A percentile compares a stretch with the other conserved stretches of the same genome.
Conservation (phyloP, 2,888 invertebrate species). For the Watsonalla cultraria region DNA sequence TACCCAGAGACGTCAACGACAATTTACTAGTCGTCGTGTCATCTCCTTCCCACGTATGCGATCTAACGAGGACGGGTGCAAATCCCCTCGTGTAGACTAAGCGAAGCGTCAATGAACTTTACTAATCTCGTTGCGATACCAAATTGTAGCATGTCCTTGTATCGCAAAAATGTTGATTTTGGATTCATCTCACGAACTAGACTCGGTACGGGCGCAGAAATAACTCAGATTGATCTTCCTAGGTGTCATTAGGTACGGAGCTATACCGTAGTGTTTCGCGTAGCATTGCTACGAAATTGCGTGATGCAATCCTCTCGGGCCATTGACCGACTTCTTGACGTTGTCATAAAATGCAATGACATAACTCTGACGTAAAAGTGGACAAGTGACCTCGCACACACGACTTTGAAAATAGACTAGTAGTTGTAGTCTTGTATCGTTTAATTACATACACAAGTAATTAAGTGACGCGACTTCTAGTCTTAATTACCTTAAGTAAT, state of each 20-base stretch:
- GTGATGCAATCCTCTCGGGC: slow-evolving; percentile 35
- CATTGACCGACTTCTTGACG: slow-evolving; percentile 38
- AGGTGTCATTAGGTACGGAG: slow-evolving; percentile 43
- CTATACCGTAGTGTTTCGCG: slow-evolving; percentile 20
- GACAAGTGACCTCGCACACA: slow-evolving; percentile 13
- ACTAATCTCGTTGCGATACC: slow-evolving; percentile 58
- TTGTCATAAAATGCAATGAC: slow-evolving; percentile 35
- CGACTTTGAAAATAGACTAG: neutral
- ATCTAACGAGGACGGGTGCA: slow-evolving; percentile 29
- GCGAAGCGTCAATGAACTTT: slow-evolving; percentile 71
- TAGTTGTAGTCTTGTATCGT: neutral
- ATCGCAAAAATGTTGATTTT: slow-evolving; percentile 47
- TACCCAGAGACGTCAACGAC: slow-evolving; percentile 58
- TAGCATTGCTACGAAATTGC: slow-evolving; percentile 23
- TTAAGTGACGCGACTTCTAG: neutral
- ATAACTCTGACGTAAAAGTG: slow-evolving; percentile 19
- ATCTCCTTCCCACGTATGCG: slow-evolving; percentile 33
- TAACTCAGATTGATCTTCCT: slow-evolving; percentile 41
- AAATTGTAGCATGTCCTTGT: slow-evolving; percentile 44
- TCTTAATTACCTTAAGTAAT: slow-evolving; percentile 7
- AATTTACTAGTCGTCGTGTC: slow-evolving; percentile 47
- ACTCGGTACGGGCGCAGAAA: slow-evolving; percentile 34
- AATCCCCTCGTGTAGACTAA: slow-evolving; percentile 51
- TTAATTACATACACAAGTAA: neutral
- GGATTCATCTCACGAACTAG: slow-evolving; percentile 40